Evolutionary conservation across 2,113 vertebrate genomes (phyloP).

Genomic region (Pelobates fuscus): DNA sequence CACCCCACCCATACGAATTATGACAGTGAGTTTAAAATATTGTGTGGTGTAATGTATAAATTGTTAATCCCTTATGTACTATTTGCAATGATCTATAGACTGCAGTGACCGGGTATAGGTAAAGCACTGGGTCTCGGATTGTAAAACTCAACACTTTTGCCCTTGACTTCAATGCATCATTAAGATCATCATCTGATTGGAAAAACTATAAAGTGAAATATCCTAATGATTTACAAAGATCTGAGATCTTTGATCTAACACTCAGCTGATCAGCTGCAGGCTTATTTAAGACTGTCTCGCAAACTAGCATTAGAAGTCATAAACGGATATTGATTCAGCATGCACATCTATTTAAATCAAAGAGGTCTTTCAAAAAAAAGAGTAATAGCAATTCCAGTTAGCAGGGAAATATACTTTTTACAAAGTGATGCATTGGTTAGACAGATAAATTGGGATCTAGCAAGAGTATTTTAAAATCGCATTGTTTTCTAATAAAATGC

Average conservation of each 20-base stretch:
- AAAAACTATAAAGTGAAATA: slow-evolving; percentile 49
- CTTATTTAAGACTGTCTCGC: slow-evolving; percentile 39
- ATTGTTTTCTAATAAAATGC: slow-evolving; percentile 11
- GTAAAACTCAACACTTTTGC: slow-evolving; percentile 39
- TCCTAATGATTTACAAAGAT: slow-evolving; percentile 34
- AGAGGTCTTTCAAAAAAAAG: slow-evolving; percentile 32
- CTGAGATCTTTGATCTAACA: background rate
- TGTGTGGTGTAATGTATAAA: background rate
- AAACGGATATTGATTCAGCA: slow-evolving; percentile 44
- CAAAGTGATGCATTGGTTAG: slow-evolving; percentile 19
- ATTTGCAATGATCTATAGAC: slow-evolving; percentile 8
- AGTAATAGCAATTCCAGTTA: background rate
- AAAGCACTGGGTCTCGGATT: slow-evolving; percentile 15
- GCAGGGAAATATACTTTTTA: slow-evolving; percentile 18
- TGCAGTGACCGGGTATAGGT: background rate
- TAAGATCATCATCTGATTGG: slow-evolving; percentile 50
- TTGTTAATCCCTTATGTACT: background rate
- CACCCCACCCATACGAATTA: too few relatives aligned
- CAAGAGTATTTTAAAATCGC: slow-evolving; percentile 10
- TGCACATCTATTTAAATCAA: slow-evolving; percentile 41
- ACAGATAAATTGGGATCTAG: background rate
- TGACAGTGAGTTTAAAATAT: background rate
- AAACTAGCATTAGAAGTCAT: slow-evolving; percentile 33
- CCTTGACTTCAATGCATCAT: slow-evolving; percentile 26
- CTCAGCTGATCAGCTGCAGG: slow-evolving; percentile 32